Base-by-base conservation (phyloP, 2,113 vertebrate species). In the Nymphicus hollandicus region DNA sequence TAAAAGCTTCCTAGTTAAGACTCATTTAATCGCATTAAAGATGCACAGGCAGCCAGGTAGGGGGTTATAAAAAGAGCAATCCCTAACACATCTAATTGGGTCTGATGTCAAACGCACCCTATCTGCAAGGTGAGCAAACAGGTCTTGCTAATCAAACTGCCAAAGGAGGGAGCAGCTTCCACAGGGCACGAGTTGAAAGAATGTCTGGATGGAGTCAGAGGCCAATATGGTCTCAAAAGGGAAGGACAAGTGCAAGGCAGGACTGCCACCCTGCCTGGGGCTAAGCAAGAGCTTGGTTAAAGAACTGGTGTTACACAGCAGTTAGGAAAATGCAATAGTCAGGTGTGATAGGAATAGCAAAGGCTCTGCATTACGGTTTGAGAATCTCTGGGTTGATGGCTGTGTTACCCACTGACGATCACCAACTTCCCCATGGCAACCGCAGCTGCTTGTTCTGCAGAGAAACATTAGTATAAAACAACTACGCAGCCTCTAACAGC, bases 371-470 rank as follows among this genome's bases (percentile, higher is more conserved):
- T n/a, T n/a, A 60, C 0, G 1, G 71, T 69, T 70, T 49, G 74
- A 94, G 58, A 69, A 65, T 53, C 70, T 85, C 66, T 79, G 91
- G 50, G 84, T 53, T 60, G 52, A 61, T 52, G 77, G 73, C 4
- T 31, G 39, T 71, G 60, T 44, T 93, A 86, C 90, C 92, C 95
- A 43, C 82, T 83, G 92, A 86, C 13, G 17, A 71, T 41, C 55
- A 33, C 60, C 11, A 47, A 52, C 92, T 93, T 96, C 79, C 95
- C 96, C 95, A 95, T 93, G 86, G 96, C 88, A 97, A 96, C 95
- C 31, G 0, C 88, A 90, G 79, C 58, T 50, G 70, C 85, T 73
- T 31, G 55, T 11, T 94, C 82, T 35, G 76, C 90, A 73, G 55
- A 88, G 91, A 47, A 91, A 78, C 56, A 50, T 33, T 53, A 91